Conservation (phyloP, 2,797 vertebrate genomes). For the Hozukius guyotensis region DNA sequence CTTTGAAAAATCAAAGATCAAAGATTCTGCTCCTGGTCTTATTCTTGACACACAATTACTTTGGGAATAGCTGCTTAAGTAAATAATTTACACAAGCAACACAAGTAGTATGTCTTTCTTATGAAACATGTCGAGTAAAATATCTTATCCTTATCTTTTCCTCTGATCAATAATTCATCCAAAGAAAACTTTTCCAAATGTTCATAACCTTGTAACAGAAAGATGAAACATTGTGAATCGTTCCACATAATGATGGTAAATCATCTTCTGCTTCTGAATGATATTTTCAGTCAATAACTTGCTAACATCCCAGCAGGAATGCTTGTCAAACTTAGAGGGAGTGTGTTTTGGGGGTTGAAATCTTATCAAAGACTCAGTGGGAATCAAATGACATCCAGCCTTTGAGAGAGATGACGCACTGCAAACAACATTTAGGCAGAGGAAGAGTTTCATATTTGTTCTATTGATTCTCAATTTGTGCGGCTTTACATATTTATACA, state of each 20-base stretch:
- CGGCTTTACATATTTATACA: slow-evolving; percentile 47
- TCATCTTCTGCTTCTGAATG: slow-evolving; percentile 1
- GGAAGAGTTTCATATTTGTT: slow-evolving; percentile 44
- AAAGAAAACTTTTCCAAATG: neutral
- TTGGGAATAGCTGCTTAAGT: neutral
- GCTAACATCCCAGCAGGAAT: neutral
- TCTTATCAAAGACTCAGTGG: slow-evolving; percentile 40
- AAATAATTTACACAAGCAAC: neutral
- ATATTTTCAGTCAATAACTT: slow-evolving; percentile 13
- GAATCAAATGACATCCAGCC: slow-evolving; percentile 22
- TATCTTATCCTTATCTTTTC: neutral
- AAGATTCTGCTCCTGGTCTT: neutral
- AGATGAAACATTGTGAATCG: neutral
- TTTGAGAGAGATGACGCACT: slow-evolving; percentile 3
- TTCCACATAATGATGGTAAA: slow-evolving; percentile 13
- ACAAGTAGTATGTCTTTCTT: neutral
- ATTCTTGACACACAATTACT: neutral
- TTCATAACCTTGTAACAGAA: neutral
- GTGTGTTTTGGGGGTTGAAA: slow-evolving; percentile 24
- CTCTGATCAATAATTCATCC: slow-evolving; percentile 29
- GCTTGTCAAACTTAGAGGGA: slow-evolving; percentile 1
- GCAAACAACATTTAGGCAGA: slow-evolving; percentile 42
- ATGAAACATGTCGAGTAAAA: neutral
- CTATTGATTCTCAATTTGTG: slow-evolving; percentile 48
- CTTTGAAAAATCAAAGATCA: slow-evolving; percentile 5